A percentile compares a stretch with the other conserved stretches of the same genome.
phyloP scores from a whole-genome alignment of 2,888 invertebrate genomes.

The Lacanobia oleracea region DNA sequence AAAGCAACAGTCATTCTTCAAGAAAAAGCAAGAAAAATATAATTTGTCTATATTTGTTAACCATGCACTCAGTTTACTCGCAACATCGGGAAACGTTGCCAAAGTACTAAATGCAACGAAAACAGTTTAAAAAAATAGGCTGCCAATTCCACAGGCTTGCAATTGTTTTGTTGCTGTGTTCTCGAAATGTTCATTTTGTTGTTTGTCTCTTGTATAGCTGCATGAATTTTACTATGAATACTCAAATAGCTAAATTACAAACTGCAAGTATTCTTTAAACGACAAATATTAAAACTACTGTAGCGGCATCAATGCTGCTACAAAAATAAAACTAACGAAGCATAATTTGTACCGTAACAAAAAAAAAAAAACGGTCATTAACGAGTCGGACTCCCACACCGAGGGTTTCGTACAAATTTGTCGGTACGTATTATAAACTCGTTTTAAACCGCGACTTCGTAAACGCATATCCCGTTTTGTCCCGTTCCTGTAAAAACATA shows the following conservation, averaged over 20 bases:
- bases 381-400: too few species aligned
- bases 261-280: too few species aligned
- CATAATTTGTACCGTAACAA: too few species aligned
- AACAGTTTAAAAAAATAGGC: constrained; percentile 29
- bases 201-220: neutral
- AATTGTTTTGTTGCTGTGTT: constrained; percentile 15
- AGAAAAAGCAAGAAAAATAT: neutral
- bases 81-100: constrained; percentile 23
- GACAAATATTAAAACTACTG: too few species aligned
- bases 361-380: too few species aligned
- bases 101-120: constrained; percentile 36
- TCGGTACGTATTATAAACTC: too few species aligned
- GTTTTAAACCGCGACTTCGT: too few species aligned
- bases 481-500: too few species aligned
- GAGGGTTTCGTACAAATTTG: too few species aligned
- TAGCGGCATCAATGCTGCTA: too few species aligned
- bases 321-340: too few species aligned
- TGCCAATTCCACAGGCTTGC: constrained; percentile 17
- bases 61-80: neutral
- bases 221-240: neutral
- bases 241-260: neutral
- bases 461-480: too few species aligned
- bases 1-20: neutral
- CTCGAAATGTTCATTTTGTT: constrained; percentile 1
- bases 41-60: constrained; percentile 16